A percentile compares a stretch with the other conserved stretches of the same genome.
Evolutionary conservation across 2,888 invertebrate genomes (phyloP).

Genomic region (Luperina nickerlii): DNA sequence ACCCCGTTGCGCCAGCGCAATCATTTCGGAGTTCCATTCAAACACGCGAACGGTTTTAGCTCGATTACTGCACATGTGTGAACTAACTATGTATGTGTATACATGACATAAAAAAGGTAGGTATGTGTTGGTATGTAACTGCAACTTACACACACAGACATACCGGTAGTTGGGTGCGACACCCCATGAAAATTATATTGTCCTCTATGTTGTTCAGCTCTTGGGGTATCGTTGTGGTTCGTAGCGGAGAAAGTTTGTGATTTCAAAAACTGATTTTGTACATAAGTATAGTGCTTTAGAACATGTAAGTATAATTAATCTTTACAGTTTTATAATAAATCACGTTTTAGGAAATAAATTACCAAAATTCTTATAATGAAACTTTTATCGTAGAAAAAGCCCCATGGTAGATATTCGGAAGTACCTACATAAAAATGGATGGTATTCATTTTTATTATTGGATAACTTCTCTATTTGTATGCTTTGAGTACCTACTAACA

Average conservation of each 20-base stretch:
- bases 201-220: conserved; percentile 64
- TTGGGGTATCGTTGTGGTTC: conserved; percentile 61
- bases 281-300: background rate
- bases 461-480: background rate
- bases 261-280: conserved; percentile 1
- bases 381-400: background rate
- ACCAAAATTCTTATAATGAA: background rate
- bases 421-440: background rate
- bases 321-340: too few relatives aligned
- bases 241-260: background rate
- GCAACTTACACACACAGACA: conserved; percentile 70
- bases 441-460: background rate
- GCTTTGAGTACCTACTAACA: background rate
- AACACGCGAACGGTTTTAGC: conserved; percentile 78
- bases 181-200: conserved; percentile 82
- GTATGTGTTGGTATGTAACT: conserved; percentile 54
- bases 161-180: conserved; percentile 76
- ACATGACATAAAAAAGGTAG: conserved; percentile 48
- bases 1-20: conserved; percentile 59
- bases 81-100: conserved; percentile 39
- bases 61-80: conserved; percentile 68
- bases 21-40: conserved; percentile 73
- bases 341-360: background rate
- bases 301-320: too few relatives aligned
- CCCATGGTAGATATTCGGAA: background rate